These are phyloP conservation scores for Bergia sp. DNA, from an alignment of 92 coral and sea anemone genomes.

Conservation along the genomic window DNA sequence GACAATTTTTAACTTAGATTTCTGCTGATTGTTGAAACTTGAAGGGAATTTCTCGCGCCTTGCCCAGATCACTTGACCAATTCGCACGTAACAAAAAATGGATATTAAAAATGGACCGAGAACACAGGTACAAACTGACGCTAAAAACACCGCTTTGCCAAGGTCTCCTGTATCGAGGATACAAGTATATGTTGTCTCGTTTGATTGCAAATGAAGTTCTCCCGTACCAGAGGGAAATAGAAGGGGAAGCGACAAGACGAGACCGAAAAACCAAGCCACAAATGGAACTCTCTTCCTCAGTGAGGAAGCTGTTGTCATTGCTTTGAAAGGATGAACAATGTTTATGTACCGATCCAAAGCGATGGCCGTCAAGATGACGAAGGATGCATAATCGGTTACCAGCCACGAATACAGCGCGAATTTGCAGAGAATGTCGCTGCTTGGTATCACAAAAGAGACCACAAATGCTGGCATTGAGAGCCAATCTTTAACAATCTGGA, in stretches of 20 bases:
- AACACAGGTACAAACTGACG: neutral
- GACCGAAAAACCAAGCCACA: neutral
- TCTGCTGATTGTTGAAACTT: neutral
- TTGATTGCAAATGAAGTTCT: neutral
- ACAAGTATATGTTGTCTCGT: neutral
- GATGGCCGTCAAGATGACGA: neutral
- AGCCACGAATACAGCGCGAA: neutral
- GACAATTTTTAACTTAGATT: conserved; percentile 12
- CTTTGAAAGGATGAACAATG: conserved; percentile 23
- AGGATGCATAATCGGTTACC: neutral
- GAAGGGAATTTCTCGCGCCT: conserved; percentile 10
- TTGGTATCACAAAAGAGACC: neutral
- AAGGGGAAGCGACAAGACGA: conserved; percentile 13
- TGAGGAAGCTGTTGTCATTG: neutral
- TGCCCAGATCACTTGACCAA: conserved; percentile 23
- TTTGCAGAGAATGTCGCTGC: neutral
- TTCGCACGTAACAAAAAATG: conserved; percentile 2
- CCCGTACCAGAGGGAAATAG: neutral
- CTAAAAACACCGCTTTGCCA: neutral
- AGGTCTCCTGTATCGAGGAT: neutral
- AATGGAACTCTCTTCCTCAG: neutral
- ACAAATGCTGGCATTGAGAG: neutral
- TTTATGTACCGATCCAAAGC: conserved; percentile 24
- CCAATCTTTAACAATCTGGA: neutral
- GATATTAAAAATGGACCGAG: neutral